These are phyloP conservation scores for Alcis repandata DNA, from an alignment of 2,888 invertebrate species.

Conservation along the genomic window DNA sequence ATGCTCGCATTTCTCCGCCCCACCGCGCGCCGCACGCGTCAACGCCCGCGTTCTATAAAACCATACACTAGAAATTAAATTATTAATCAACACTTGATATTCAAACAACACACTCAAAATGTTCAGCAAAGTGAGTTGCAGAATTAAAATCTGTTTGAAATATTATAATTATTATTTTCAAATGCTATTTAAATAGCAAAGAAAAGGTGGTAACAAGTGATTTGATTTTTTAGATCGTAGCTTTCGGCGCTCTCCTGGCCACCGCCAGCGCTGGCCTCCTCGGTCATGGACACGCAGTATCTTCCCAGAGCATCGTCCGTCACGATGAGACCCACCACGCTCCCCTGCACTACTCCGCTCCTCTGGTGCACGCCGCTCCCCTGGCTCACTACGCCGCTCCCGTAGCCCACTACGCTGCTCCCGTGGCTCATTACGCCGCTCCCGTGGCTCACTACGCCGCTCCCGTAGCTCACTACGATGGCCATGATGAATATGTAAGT, in stretches of 20 bases:
- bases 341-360: slow-evolving; percentile 49
- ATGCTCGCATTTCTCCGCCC: slow-evolving; percentile 52
- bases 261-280: slow-evolving; percentile 78
- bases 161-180: background rate
- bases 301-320: slow-evolving; percentile 72
- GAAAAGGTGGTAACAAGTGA: background rate
- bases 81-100: slow-evolving; percentile 63
- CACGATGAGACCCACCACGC: slow-evolving; percentile 63
- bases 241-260: slow-evolving; percentile 72
- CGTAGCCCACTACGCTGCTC: slow-evolving; percentile 53
- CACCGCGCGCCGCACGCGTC: slow-evolving; percentile 45
- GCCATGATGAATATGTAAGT: slow-evolving; percentile 58
- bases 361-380: slow-evolving; percentile 35
- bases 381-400: slow-evolving; percentile 53
- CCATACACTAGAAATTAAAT: slow-evolving; percentile 55
- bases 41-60: slow-evolving; percentile 52
- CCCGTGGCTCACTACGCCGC: slow-evolving; percentile 55
- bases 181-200: background rate
- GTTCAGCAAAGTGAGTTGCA: slow-evolving; percentile 71
- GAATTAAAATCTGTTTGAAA: background rate
- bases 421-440: slow-evolving; percentile 56
- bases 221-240: slow-evolving; percentile 69
- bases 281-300: slow-evolving; percentile 64
- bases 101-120: slow-evolving; percentile 63
- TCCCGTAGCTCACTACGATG: slow-evolving; percentile 53